Evolutionary conservation across 2,113 vertebrate genomes (phyloP).

Genomic region (Bungarus multicinctus): DNA sequence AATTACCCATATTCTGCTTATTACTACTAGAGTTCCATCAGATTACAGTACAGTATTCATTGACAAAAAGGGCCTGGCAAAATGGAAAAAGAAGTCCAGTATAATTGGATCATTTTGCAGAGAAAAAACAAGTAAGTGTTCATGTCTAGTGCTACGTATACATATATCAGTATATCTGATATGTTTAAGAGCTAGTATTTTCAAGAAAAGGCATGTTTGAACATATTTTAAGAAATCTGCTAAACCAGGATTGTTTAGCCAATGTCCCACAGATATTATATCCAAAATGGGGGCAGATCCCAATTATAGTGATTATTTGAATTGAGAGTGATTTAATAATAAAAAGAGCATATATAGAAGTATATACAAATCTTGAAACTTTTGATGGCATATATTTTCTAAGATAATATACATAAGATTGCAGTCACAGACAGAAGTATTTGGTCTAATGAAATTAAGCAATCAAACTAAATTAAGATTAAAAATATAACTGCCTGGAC

Average conservation of each 20-base stretch:
- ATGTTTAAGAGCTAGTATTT: background rate
- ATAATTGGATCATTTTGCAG: background rate
- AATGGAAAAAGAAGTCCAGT: background rate
- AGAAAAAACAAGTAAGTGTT: background rate
- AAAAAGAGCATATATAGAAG: background rate
- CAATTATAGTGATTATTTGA: background rate
- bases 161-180: background rate
- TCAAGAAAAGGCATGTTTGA: background rate
- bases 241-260: background rate
- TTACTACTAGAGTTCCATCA: conserved; percentile 59
- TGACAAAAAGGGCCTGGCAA: conserved; percentile 42
- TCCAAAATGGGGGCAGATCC: background rate
- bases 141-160: background rate
- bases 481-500: background rate
- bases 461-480: background rate
- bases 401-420: background rate
- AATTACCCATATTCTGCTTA: conserved; percentile 81
- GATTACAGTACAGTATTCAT: conserved; percentile 60
- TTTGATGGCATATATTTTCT: background rate
- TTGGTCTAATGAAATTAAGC: background rate
- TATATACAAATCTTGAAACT: background rate
- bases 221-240: background rate
- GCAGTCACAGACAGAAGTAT: background rate
- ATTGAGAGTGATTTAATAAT: background rate
- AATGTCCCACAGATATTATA: background rate